phyloP scores from a whole-genome alignment of 2,113 vertebrate species.

The Redunca redunca region DNA sequence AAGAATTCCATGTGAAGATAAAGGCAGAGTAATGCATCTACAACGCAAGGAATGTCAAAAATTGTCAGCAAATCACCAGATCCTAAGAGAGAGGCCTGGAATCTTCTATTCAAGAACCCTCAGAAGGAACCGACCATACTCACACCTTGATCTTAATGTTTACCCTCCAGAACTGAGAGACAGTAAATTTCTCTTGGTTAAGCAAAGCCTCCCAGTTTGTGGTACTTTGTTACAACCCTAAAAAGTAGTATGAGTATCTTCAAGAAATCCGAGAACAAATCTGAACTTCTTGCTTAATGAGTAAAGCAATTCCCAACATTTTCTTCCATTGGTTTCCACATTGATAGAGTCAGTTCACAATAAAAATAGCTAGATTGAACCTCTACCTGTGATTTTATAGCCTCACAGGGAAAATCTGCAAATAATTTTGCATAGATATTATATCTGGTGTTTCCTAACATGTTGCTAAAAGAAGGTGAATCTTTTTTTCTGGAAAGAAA shows the following conservation, averaged over 20 bases:
- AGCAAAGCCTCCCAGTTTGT: neutral
- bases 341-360: neutral
- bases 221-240: neutral
- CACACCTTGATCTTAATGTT: neutral
- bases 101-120: neutral
- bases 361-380: neutral
- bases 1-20: neutral
- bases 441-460: neutral
- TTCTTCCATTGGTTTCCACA: neutral
- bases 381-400: neutral
- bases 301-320: neutral
- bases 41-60: neutral
- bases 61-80: neutral
- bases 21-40: neutral
- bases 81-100: neutral
- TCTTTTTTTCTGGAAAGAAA: neutral
- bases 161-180: neutral
- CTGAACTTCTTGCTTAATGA: neutral
- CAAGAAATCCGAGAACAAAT: neutral
- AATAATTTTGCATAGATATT: neutral
- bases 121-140: neutral
- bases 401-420: neutral
- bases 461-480: neutral
- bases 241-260: neutral
- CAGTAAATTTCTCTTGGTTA: neutral